Conservation (phyloP, 2,888 invertebrate species). For the Metellina segmentata region DNA sequence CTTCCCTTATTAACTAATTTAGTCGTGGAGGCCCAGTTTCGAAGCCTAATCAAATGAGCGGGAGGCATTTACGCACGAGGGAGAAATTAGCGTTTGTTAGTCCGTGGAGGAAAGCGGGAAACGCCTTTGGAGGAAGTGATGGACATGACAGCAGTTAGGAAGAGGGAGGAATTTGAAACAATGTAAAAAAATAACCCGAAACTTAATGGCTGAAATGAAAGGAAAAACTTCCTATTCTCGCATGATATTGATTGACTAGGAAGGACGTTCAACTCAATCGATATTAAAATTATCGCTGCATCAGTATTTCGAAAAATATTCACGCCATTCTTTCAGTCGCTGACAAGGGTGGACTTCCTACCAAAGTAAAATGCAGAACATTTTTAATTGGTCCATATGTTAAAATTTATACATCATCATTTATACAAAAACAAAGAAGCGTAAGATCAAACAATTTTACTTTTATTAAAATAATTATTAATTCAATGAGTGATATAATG, state of each 20-base stretch:
- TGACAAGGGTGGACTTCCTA: no score
- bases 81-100: constrained; percentile 64
- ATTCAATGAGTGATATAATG: no score
- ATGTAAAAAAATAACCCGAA: background rate
- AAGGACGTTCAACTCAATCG: background rate
- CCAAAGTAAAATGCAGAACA: no score
- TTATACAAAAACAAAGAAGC: no score
- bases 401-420: no score
- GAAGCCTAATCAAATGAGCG: constrained; percentile 45
- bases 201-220: background rate
- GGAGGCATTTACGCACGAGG: constrained; percentile 16
- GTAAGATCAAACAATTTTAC: no score
- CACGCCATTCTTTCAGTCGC: no score
- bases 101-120: background rate
- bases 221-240: background rate
- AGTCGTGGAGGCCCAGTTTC: constrained; percentile 9
- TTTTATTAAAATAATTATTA: no score
- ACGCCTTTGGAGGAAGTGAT: constrained; percentile 21
- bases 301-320: no score
- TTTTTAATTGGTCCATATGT: no score
- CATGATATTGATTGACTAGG: background rate
- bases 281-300: no score
- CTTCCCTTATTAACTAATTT: constrained; percentile 47
- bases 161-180: background rate
- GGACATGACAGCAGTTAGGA: background rate